A percentile compares a stretch with the other conserved stretches of the same genome.
phyloP scores from a whole-genome alignment of 2,113 vertebrate genomes.

The Anhinga rufa region DNA sequence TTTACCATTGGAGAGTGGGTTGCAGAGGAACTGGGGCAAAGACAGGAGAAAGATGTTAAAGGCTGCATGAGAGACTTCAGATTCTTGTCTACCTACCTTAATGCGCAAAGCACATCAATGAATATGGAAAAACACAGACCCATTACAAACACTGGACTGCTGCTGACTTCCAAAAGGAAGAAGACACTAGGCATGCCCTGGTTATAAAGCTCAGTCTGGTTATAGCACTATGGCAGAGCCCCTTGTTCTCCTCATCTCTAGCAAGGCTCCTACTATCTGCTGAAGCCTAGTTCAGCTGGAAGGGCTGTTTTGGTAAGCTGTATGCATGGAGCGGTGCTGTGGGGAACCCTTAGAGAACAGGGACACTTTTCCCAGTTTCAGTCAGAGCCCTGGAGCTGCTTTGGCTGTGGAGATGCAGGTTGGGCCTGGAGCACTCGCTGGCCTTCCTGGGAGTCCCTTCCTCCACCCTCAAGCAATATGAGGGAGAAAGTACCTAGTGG shows the following conservation, averaged over 20 bases:
- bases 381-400: neutral
- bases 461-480: accelerated
- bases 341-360: too few relatives aligned
- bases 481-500: neutral
- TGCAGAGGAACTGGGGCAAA: too few relatives aligned
- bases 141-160: too few relatives aligned
- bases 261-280: accelerated
- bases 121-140: too few relatives aligned
- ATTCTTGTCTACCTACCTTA: too few relatives aligned
- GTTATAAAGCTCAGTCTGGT: too few relatives aligned
- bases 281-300: accelerated
- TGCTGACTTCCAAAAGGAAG: too few relatives aligned
- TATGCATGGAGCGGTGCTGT: accelerated
- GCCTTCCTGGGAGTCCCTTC: neutral
- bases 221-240: accelerated
- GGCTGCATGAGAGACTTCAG: too few relatives aligned
- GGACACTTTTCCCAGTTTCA: accelerated
- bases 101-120: too few relatives aligned
- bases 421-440: accelerated
- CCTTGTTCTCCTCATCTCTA: accelerated
- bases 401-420: accelerated
- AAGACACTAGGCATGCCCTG: too few relatives aligned
- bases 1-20: too few relatives aligned
- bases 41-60: too few relatives aligned
- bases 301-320: neutral